These are phyloP conservation scores for Symphodus melops DNA, from an alignment of 2,113 vertebrate species.

Conservation along the genomic window DNA sequence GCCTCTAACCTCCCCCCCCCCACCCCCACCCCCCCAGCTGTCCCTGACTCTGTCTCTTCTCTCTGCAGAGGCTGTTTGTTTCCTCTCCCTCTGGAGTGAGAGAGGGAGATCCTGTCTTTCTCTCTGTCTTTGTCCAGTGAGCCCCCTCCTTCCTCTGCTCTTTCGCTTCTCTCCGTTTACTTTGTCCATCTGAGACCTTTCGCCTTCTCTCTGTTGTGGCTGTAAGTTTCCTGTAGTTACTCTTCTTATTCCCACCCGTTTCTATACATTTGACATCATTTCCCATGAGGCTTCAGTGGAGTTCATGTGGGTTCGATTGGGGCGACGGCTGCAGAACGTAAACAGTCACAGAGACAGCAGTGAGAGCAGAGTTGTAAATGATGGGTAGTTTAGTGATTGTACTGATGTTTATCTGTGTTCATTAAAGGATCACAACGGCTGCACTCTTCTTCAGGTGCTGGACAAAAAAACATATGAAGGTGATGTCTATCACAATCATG, in stretches of 20 bases:
- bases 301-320: background rate
- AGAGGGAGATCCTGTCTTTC: slow-evolving; percentile 72
- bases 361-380: background rate
- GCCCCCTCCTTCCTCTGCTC: slow-evolving; percentile 23
- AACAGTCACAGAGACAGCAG: background rate
- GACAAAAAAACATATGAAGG: too few species aligned
- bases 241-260: too few species aligned
- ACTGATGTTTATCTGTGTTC: too few species aligned
- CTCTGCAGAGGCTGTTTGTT: slow-evolving; percentile 75
- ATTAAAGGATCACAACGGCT: too few species aligned
- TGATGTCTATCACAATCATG: too few species aligned
- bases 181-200: slow-evolving; percentile 62
- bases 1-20: too few species aligned
- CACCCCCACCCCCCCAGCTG: slow-evolving; percentile 1
- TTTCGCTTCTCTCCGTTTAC: slow-evolving; percentile 55
- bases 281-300: background rate
- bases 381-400: slow-evolving; percentile 5
- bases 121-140: slow-evolving; percentile 77
- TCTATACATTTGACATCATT: background rate
- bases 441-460: too few species aligned
- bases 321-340: background rate
- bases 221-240: slow-evolving; percentile 76
- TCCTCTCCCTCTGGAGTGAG: slow-evolving; percentile 73
- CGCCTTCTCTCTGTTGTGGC: slow-evolving; percentile 62
- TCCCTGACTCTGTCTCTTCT: slow-evolving; percentile 64